Base-by-base conservation (phyloP, 1,140 invertebrate genomes). In the Drosophila tani region DNA sequence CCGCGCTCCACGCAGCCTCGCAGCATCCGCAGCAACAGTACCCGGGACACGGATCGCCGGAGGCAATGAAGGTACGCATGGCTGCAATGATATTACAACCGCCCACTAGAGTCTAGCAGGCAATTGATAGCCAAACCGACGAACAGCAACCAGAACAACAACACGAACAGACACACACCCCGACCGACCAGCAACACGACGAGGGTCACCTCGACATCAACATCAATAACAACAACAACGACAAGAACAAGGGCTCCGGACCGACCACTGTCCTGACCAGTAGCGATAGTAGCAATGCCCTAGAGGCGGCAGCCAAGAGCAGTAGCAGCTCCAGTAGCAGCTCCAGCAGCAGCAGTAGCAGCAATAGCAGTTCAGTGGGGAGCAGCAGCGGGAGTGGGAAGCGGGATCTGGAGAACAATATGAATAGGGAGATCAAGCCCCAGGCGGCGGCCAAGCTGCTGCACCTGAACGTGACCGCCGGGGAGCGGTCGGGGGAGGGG, bases 61-160 rank as follows among this genome's bases (percentile, higher is more conserved):
- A 95, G 91, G 95, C 95, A 92, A 95, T 96, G 95, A 96, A 96
- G 95, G 96, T 96, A 94, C 95, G 95, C 93, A 95, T 96, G 91
- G 95, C 96, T 88, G 95, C 96, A 91, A 95, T 96, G 94, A 95
- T 96, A 93, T 95, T 96, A 93, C 95, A 96, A 94, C 95, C 96
- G 76, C 96, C 96, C 93, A 96, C 96, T 94, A 95, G 95, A 94
- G 96, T 96, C 94, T 96, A 96, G 95, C 94, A 94, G 92, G 91
- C 91, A 93, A 91, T 92, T 84, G 91, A 91, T 90, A 86, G 82
- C 76, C 80, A 78, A 64, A 90, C 79, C 81, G 86, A 84, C 69
- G 81, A 81, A 82, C 84, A 81, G 67, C 70, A 77, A 64, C 78
- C 85, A 50, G 75, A 81, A 81, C 73, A 83, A 69, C 64, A 82